phyloP scores from a whole-genome alignment of 2,113 vertebrate species.

The Lipotes vexillifer region DNA sequence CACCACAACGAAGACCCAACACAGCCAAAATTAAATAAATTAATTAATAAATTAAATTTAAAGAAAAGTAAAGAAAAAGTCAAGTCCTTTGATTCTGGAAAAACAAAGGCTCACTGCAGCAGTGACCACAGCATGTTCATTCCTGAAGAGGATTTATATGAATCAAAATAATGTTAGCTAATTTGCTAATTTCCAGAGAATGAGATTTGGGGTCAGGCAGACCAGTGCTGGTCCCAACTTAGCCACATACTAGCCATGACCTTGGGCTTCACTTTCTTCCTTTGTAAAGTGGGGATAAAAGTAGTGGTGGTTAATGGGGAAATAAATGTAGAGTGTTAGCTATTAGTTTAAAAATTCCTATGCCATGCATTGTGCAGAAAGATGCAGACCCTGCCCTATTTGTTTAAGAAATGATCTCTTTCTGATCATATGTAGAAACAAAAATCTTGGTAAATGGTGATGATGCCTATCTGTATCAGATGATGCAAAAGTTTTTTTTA shows the following conservation, averaged over 20 bases:
- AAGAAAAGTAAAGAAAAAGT: background rate
- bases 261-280: background rate
- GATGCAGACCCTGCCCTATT: background rate
- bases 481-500: background rate
- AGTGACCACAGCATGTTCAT: background rate
- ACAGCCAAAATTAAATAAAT: accelerated
- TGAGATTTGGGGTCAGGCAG: background rate
- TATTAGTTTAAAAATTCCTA: background rate
- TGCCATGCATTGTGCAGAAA: background rate
- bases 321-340: background rate
- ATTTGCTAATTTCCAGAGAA: background rate
- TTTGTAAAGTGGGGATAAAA: background rate
- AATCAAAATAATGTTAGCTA: background rate
- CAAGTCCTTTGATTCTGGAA: background rate
- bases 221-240: background rate
- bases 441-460: background rate
- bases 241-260: background rate
- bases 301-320: background rate
- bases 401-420: background rate
- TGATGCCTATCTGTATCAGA: background rate
- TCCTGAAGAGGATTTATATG: background rate
- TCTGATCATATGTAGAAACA: background rate
- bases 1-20: too few relatives aligned
- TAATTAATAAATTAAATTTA: too few relatives aligned
- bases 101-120: background rate